Base-by-base conservation (phyloP, 2,797 vertebrate genomes). In the Taeniopygia guttata region DNA sequence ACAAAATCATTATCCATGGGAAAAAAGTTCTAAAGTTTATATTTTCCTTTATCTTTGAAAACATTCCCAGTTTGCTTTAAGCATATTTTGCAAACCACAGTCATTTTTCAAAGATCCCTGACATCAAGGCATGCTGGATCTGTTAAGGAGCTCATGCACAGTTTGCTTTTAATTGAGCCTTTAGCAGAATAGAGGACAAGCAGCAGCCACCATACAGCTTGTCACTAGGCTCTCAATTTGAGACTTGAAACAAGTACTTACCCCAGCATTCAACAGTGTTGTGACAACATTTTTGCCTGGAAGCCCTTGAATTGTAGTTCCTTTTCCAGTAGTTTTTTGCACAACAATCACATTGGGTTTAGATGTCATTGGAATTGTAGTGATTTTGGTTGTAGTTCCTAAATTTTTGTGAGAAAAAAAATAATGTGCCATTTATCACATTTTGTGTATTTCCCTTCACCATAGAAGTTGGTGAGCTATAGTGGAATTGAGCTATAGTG, bases 371-470 rank as follows among this genome's bases (percentile, higher is more conserved):
- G 99, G 99, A 94, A 99, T 99, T 84, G 99, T 99, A 88, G 99
- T 99, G 97, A 99, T 99, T 98, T 99, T 99, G 10, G 99, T 99
- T 11, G 99, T 99, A 6, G 99, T 99, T 89, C 99, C 99, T 99
- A 56, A 67, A 92, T 86, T 96, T 81, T 97, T 89, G 66, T 27
- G 42, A 55, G 76, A 84, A 96, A 82, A 95, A 90, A 97, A 96
- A 52, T 19, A 95, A 83, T 0, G 6, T 21, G 36, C 10, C 8
- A 19, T 79, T 84, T 77, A 70, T 32, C 27, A 30, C 32, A 38
- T 5, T 48, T 29, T 23, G 26, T 20, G 3, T 9, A 32, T 55
- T 76, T 73, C 29, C 55, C 56, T 77, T n/a, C 25, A 23, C 10
- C 17, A n/a, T 0, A 45, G 23, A 69, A 59, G 42, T 0, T 23